A percentile compares a stretch with the other conserved stretches of the same genome.
phyloP scores from a whole-genome alignment of 92 coral and sea anemone genomes.

The Montipora capitata region DNA sequence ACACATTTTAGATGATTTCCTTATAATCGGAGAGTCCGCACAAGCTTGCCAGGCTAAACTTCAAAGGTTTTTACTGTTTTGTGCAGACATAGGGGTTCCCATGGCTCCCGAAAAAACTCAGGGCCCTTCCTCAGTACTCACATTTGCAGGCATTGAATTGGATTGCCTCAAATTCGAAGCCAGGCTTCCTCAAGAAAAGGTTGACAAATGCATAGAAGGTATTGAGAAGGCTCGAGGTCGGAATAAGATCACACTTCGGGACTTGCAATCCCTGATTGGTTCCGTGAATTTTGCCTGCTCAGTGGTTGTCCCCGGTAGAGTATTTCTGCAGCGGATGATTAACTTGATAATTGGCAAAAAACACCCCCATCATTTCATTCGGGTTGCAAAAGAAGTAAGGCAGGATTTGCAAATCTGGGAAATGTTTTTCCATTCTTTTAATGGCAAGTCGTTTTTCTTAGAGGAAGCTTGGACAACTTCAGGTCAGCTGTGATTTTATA shows the following conservation, averaged over 20 bases:
- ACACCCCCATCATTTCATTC: slow-evolving; percentile 27
- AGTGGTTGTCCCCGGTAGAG: slow-evolving; percentile 66
- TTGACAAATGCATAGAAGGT: slow-evolving; percentile 40
- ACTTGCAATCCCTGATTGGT: slow-evolving; percentile 60
- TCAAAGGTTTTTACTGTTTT: slow-evolving; percentile 23
- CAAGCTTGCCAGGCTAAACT: slow-evolving; percentile 35
- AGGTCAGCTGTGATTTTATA: slow-evolving; percentile 31
- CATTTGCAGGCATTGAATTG: slow-evolving; percentile 69
- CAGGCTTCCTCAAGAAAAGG: slow-evolving; percentile 51
- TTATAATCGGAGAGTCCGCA: slow-evolving; percentile 28
- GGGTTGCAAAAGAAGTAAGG: slow-evolving; percentile 14
- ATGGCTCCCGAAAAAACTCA: slow-evolving; percentile 71
- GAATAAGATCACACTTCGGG: slow-evolving; percentile 60
- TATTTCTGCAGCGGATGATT: slow-evolving; percentile 64
- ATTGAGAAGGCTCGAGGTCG: slow-evolving; percentile 33
- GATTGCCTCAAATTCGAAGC: slow-evolving; percentile 31
- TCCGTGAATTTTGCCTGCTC: slow-evolving; percentile 54
- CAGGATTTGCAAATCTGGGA: slow-evolving; percentile 63
- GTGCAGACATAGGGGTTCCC: slow-evolving; percentile 60
- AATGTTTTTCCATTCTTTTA: slow-evolving; percentile 33
- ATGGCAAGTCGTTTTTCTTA: too few relatives aligned
- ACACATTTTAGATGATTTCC: slow-evolving; percentile 63
- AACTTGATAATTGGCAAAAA: slow-evolving; percentile 57
- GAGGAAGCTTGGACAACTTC: slow-evolving; percentile 58
- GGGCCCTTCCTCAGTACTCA: slow-evolving; percentile 59